These are phyloP conservation scores for Rallus limicola DNA, from an alignment of 2,113 vertebrate genomes.

Conservation along the genomic window DNA sequence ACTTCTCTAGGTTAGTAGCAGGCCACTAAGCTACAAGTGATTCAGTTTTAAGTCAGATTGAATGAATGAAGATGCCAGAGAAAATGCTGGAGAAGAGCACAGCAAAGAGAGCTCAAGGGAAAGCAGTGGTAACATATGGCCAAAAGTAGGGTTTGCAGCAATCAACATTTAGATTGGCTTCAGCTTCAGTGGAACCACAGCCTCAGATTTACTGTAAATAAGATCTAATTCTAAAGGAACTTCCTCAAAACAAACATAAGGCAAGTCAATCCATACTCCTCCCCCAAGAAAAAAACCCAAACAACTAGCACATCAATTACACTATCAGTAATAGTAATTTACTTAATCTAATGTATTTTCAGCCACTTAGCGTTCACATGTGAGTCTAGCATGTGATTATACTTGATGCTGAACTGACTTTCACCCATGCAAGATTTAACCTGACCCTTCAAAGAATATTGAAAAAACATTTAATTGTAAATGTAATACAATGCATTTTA, in stretches of 20 bases:
- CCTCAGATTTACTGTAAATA: constrained; percentile 69
- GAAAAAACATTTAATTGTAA: not conserved
- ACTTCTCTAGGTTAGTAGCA: not conserved
- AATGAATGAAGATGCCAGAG: constrained; percentile 53
- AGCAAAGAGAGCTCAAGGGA: constrained; percentile 64
- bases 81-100: constrained; percentile 59
- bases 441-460: not conserved
- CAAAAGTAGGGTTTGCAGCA: constrained; percentile 69
- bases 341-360: not conserved
- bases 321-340: constrained; percentile 25
- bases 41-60: constrained; percentile 18
- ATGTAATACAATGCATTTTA: not conserved
- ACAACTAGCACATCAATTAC: constrained; percentile 18
- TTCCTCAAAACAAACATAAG: constrained; percentile 68
- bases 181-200: constrained; percentile 66
- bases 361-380: not conserved
- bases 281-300: not conserved
- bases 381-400: not conserved
- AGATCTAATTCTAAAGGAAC: constrained; percentile 64
- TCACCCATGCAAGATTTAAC: not conserved
- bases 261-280: constrained; percentile 48
- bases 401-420: not conserved
- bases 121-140: constrained; percentile 66
- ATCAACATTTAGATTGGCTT: constrained; percentile 73
- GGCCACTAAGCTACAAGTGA: not conserved